Evolutionary conservation across 35 echinoderm and acorn worm genomes (phyloP).

Genomic region (Apostichopus japonicus): DNA sequence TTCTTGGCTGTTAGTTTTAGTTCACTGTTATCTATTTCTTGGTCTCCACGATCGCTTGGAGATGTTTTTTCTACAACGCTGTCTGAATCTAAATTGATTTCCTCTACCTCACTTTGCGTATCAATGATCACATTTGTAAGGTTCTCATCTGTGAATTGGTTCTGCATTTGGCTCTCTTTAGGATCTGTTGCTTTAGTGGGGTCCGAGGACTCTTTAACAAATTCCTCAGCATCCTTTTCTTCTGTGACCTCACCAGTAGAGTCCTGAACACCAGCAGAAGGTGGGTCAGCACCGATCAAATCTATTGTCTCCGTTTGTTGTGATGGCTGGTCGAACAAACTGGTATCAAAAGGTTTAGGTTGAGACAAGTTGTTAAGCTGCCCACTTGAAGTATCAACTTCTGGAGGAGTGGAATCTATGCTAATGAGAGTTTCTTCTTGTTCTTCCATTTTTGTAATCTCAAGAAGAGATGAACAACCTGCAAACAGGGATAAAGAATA

Average conservation of each 20-base stretch:
- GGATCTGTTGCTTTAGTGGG: neutral
- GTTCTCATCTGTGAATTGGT: neutral
- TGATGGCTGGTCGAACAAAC: constrained; percentile 21
- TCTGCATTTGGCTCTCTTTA: neutral
- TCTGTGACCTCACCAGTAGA: too few species aligned
- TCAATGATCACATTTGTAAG: neutral
- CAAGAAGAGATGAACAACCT: neutral
- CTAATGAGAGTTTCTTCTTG: neutral
- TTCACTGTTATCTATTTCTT: too few species aligned
- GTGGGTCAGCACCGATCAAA: neutral
- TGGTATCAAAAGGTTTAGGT: constrained; percentile 48
- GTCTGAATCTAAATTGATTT: neutral
- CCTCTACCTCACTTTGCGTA: neutral
- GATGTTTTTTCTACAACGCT: neutral
- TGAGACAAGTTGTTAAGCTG: neutral
- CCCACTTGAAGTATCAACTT: neutral
- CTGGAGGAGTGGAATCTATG: neutral
- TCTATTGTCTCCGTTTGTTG: neutral
- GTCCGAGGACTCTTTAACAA: neutral
- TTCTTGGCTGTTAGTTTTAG: too few species aligned
- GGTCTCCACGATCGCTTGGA: neutral
- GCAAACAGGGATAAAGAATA: neutral
- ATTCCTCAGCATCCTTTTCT: neutral
- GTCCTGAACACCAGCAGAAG: neutral
- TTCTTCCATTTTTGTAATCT: neutral